Evolutionary conservation across 2,888 invertebrate genomes (phyloP), one percentile per base, ranked within the genome.

Genomic region (Escarpia spicata): DNA sequence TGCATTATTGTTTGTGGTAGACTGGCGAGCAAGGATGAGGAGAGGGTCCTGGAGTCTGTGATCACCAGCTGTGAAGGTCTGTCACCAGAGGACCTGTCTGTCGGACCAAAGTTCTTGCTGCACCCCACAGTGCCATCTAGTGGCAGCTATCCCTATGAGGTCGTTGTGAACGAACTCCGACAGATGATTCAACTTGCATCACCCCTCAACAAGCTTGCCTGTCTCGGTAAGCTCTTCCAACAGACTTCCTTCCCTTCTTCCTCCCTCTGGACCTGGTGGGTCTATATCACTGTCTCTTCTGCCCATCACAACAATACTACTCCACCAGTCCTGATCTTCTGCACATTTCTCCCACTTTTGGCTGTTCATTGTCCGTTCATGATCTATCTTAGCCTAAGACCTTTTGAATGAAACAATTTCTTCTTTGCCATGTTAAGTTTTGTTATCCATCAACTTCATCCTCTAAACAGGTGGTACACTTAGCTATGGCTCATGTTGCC

Each of bases 181-280:
- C 92, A 93, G 12, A 92, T 96, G 2, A 92, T 93, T 12, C 92
- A 95, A 12, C 94, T 95, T 90, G 94, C 94, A 60, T 95, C 95
- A 26, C 95, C 96, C 92, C 94, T 96, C 37, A 94, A 93, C 91
- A 96, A 96, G 93, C 94, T 96, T 90, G 96, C 96, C 92, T 95
- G 95, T 94, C 92, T 96, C 90, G 96, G 96, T 96, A 93, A 91
- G 94, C 92, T 37, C n/a, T 75, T 6, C 75, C 6, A 26, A 75
- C 19, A n/a, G 4, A 26, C 19, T 19, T 75, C n/a, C 15, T 75
- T 26, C 26, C 75, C 19, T 19, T 9, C 12, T 52, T 52, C 15
- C 15, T 15, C 15, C 15, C 15, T 15, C 52, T 52, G 52, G 52
- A 37, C 37, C 52, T 12, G 52, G 52, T 52, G 2, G 52, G 52